A percentile compares a stretch with the other conserved stretches of the same genome.
These are phyloP conservation scores for Caenorhabditis doughertyi DNA, from an alignment of 2,888 invertebrate species.

Conservation along the genomic window DNA sequence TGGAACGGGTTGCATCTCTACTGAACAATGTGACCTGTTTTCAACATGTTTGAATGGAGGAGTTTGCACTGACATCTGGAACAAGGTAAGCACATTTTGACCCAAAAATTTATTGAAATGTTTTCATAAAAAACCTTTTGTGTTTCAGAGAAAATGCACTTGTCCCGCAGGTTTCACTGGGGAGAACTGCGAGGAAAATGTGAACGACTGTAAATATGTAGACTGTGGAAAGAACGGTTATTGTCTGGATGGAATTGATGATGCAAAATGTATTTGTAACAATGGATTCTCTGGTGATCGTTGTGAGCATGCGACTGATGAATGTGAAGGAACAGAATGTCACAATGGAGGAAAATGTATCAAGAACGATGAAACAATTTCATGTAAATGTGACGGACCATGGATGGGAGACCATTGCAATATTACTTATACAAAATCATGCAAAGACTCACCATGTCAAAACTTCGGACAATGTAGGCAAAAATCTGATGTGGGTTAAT, in stretches of 20 bases:
- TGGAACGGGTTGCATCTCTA: constrained; percentile 66
- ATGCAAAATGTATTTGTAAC: constrained; percentile 74
- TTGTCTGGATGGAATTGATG: constrained; percentile 69
- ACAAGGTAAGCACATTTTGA: constrained; percentile 62
- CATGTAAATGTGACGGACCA: constrained; percentile 71
- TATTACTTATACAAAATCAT: constrained; percentile 39
- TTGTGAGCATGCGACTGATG: constrained; percentile 70
- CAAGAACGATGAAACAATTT: constrained; percentile 44
- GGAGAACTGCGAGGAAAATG: constrained; percentile 71
- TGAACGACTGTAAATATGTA: constrained; percentile 72
- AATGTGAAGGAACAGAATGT: constrained; percentile 71
- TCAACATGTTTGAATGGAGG: constrained; percentile 72
- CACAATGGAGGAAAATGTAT: constrained; percentile 71
- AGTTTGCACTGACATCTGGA: constrained; percentile 71
- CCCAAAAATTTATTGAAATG: too few species aligned
- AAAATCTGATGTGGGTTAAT: constrained; percentile 25
- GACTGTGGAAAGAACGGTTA: constrained; percentile 67
- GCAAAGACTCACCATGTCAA: constrained; percentile 61
- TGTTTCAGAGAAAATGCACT: constrained; percentile 49
- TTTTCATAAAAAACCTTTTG: background rate
- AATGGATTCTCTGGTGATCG: constrained; percentile 68
- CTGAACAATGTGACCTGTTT: constrained; percentile 69
- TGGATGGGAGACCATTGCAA: constrained; percentile 75
- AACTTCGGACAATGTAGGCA: constrained; percentile 60
- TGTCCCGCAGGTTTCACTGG: constrained; percentile 75